A percentile compares a stretch with the other conserved stretches of the same genome.
These are phyloP conservation scores for Burhinus bistriatus DNA, from an alignment of 2,113 vertebrate genomes.

Conservation along the genomic window DNA sequence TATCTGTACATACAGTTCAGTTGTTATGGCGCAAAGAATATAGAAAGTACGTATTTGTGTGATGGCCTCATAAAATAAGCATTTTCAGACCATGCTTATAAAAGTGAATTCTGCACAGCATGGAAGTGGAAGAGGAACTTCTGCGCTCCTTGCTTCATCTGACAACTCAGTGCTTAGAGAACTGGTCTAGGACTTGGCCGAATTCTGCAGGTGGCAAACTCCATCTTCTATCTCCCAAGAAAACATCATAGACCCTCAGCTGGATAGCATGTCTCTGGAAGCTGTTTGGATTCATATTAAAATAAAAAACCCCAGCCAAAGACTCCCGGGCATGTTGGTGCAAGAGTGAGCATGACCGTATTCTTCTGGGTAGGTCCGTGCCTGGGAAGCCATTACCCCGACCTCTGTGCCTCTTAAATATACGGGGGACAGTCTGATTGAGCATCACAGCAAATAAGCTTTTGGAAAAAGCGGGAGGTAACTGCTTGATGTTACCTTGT, in stretches of 20 bases:
- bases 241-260: not conserved
- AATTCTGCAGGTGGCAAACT: not conserved
- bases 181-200: not conserved
- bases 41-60: not conserved
- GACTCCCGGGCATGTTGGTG: not conserved
- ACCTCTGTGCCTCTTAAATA: not conserved
- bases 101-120: not conserved
- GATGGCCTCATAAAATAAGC: not conserved
- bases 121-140: not conserved
- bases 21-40: not conserved
- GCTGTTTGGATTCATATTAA: not conserved
- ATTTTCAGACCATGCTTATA: not conserved
- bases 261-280: not conserved
- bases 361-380: not conserved
- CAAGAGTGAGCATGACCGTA: not conserved
- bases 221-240: not conserved
- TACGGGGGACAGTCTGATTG: not conserved
- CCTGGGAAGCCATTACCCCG: too few species aligned
- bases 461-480: not conserved
- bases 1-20: not conserved
- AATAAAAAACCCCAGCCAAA: not conserved
- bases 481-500: not conserved
- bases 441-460: not conserved
- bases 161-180: not conserved
- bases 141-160: not conserved